Conservation (phyloP, 1,140 invertebrate genomes). For the Yoshiicerus persimilis region DNA sequence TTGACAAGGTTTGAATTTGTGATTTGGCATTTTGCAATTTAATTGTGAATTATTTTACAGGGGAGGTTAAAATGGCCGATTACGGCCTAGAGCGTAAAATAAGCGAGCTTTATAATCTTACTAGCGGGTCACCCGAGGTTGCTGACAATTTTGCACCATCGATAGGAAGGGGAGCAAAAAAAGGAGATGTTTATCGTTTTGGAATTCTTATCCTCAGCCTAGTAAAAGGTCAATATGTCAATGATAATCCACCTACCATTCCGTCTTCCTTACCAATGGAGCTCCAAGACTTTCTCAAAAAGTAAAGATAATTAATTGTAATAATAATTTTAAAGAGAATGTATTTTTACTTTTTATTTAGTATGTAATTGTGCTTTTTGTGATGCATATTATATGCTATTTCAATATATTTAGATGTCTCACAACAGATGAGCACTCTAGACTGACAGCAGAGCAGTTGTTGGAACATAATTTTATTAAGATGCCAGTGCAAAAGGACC, state of each 20-base stretch:
- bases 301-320: slow-evolving; percentile 53
- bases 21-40: background rate
- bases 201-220: slow-evolving; percentile 64
- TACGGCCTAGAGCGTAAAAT: slow-evolving; percentile 71
- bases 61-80: slow-evolving; percentile 64
- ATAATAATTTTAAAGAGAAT: background rate
- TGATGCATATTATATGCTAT: slow-evolving; percentile 23
- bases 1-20: background rate
- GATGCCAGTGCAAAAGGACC: background rate
- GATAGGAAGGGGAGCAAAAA: slow-evolving; percentile 68
- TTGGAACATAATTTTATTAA: slow-evolving; percentile 61
- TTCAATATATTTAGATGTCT: slow-evolving; percentile 62
- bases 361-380: background rate
- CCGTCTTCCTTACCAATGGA: slow-evolving; percentile 59
- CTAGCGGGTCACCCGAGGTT: slow-evolving; percentile 43
- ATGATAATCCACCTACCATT: slow-evolving; percentile 59
- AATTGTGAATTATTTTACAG: slow-evolving; percentile 50
- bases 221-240: slow-evolving; percentile 57
- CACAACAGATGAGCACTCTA: slow-evolving; percentile 63
- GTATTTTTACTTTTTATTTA: background rate
- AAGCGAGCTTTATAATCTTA: slow-evolving; percentile 56
- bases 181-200: slow-evolving; percentile 70
- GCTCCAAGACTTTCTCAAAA: slow-evolving; percentile 70
- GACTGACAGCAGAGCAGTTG: slow-evolving; percentile 69
- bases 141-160: slow-evolving; percentile 56